Base-by-base conservation (phyloP, 2,113 vertebrate species). In the Antennarius striatus region DNA sequence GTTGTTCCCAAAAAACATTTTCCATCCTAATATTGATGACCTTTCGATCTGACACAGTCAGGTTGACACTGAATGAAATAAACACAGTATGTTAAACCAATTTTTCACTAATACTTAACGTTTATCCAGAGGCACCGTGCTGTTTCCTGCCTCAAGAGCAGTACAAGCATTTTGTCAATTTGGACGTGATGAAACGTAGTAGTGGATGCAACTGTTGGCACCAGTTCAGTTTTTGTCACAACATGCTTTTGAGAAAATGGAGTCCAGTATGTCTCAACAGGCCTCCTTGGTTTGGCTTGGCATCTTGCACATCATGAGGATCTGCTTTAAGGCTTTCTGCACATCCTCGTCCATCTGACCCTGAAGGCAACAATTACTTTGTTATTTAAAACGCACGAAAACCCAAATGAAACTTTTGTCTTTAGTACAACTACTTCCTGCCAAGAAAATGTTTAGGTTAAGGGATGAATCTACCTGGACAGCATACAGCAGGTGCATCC, bases 281-380 rank as follows among this genome's bases (percentile, higher is more conserved):
- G 76, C 54, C 92, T 93, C 96, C 90, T 96, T 96, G 80, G 95
- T 93, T 81, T 94, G 95, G 15, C 93, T 91, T 62, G 96, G 96
- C 91, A 94, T 91, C 91, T 98, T 98, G 87, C 97, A 99, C 96
- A 99, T 99, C 0, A 96, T 95, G 50, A 99, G 91, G 64, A 99
- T 99, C 80, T 99, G 96, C 80, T 98, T 98, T 82, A 99, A 92
- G 62, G 98, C 96, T 86, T 96, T 98, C 87, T 99, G 98, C 48
- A 99, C 98, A 42, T 99, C 98, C 92, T 99, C 97, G 88, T 99
- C 98, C 98, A 99, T 99, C 79, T 99, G 98, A 85, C 98, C 98
- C 98, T 99, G 84, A 70, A 79, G 40, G 29, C 9, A 78, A 36
- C 32, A 36, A 7, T 36, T 36, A 22, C 22, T 22, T 22, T 22